phyloP scores from a whole-genome alignment of 2,888 invertebrate genomes.

The Bombylius discolor region DNA sequence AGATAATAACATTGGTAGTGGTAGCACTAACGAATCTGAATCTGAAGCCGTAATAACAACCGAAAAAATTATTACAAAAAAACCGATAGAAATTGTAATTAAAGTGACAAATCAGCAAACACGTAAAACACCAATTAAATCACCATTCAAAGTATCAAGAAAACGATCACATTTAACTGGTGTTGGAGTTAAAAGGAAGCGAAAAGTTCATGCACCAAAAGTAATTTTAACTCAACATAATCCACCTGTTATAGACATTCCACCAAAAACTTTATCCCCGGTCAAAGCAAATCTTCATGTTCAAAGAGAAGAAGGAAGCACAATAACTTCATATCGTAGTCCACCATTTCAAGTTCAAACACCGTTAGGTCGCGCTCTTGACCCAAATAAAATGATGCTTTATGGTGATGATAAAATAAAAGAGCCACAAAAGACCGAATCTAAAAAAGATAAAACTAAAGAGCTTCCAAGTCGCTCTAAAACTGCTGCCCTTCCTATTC shows the following conservation, averaged over 20 bases:
- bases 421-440: not conserved
- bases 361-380: not conserved
- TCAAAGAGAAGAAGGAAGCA: constrained; percentile 24
- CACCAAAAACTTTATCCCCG: too few species aligned
- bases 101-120: constrained; percentile 22
- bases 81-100: constrained; percentile 27
- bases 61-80: not conserved
- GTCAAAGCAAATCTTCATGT: constrained; percentile 1
- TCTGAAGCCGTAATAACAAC: not conserved
- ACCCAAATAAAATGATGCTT: too few species aligned
- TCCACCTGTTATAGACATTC: not conserved
- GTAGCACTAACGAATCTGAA: too few species aligned
- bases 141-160: constrained; percentile 10
- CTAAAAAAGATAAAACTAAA: not conserved
- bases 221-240: constrained; percentile 9
- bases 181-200: not conserved
- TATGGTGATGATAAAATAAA: not conserved
- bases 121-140: constrained; percentile 15
- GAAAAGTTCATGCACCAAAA: constrained; percentile 15
- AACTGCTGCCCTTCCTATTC: not conserved
- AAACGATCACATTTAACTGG: constrained; percentile 2
- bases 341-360: constrained; percentile 16
- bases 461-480: constrained; percentile 3
- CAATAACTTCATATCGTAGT: constrained; percentile 28
- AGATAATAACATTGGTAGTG: too few species aligned